phyloP scores from a whole-genome alignment of 2,888 invertebrate species.

The Agrochola litura region DNA sequence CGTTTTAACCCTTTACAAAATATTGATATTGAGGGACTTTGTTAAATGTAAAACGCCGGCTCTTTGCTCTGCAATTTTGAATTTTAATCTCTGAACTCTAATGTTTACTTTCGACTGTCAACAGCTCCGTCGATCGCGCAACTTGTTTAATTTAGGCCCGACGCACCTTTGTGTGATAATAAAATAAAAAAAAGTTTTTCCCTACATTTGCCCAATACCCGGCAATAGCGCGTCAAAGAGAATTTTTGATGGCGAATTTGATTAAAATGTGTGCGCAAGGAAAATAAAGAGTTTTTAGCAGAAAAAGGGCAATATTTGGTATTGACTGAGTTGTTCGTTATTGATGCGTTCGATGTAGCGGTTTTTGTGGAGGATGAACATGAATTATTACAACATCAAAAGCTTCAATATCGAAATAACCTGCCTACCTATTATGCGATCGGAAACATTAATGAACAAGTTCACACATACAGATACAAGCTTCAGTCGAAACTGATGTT shows the following conservation, averaged over 20 bases:
- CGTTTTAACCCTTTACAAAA: constrained; percentile 75
- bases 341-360: constrained; percentile 1
- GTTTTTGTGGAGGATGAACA: background rate
- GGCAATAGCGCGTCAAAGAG: constrained; percentile 73
- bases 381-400: background rate
- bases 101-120: constrained; percentile 69
- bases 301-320: constrained; percentile 48
- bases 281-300: constrained; percentile 58
- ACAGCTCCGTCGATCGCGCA: constrained; percentile 62
- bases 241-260: constrained; percentile 68
- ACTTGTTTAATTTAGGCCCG: constrained; percentile 80
- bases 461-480: constrained; percentile 6
- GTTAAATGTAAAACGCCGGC: constrained; percentile 66
- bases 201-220: constrained; percentile 72
- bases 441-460: background rate
- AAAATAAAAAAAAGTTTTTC: constrained; percentile 76
- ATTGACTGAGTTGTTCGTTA: constrained; percentile 25
- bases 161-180: constrained; percentile 80
- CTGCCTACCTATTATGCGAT: background rate
- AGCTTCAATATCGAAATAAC: background rate
- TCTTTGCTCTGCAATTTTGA: constrained; percentile 59
- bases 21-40: constrained; percentile 76
- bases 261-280: constrained; percentile 65
- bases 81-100: constrained; percentile 65
- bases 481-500: constrained; percentile 35